Evolutionary conservation across 2,888 invertebrate species (phyloP).

Genomic region (Zaprionus bogoriensis): DNA sequence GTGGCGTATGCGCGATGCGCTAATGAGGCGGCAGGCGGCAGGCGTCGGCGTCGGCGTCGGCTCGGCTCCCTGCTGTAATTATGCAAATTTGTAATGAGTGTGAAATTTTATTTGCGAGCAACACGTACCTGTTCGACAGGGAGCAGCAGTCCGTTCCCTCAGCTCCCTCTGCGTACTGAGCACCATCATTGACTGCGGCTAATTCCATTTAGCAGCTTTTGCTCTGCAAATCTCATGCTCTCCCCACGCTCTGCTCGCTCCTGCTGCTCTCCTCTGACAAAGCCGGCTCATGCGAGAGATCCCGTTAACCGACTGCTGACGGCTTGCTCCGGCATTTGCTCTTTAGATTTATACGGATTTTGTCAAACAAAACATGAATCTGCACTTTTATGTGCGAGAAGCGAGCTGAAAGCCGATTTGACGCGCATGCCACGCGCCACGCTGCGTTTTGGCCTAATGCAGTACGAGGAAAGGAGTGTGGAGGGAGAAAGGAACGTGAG

Average conservation of each 20-base stretch:
- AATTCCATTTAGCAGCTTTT: constrained; percentile 55
- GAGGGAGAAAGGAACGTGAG: background rate
- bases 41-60: too few relatives aligned
- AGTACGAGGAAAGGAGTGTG: background rate
- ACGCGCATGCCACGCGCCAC: constrained; percentile 14
- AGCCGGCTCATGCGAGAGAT: constrained; percentile 44
- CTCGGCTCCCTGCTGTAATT: constrained; percentile 63
- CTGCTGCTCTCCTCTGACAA: constrained; percentile 9
- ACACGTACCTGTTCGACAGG: constrained; percentile 62
- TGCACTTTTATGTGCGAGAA: constrained; percentile 77
- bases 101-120: constrained; percentile 60
- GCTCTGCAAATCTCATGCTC: constrained; percentile 10
- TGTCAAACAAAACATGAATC: constrained; percentile 80
- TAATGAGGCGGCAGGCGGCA: too few relatives aligned
- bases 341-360: constrained; percentile 79
- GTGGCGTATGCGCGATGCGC: constrained; percentile 53
- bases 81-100: constrained; percentile 77
- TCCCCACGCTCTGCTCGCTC: background rate
- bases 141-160: too few relatives aligned
- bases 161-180: constrained; percentile 5
- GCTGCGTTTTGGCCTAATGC: background rate
- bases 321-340: constrained; percentile 60
- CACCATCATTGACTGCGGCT: constrained; percentile 57
- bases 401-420: constrained; percentile 71
- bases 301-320: constrained; percentile 47